Conservation (phyloP, 2,113 vertebrate genomes). For the Prietella phreatophila region DNA sequence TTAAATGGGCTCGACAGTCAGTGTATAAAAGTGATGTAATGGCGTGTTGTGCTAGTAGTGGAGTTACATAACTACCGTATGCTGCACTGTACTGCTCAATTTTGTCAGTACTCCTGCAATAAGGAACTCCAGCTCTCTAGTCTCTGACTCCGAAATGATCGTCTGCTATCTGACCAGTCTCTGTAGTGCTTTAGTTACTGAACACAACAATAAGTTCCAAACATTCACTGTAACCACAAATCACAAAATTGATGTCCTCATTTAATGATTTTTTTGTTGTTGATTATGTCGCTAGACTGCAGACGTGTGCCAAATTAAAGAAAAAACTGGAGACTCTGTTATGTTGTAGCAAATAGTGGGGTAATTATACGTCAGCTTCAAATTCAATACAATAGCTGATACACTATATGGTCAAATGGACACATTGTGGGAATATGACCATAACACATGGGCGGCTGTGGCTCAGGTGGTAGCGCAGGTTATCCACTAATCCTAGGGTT, state of each 20-base stretch:
- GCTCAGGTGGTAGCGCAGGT: too few species aligned
- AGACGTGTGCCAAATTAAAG: background rate
- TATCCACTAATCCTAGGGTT: too few species aligned
- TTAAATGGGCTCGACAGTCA: background rate
- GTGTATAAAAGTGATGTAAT: conserved; percentile 26
- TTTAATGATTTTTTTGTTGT: background rate
- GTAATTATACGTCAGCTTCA: too few species aligned
- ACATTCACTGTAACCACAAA: background rate
- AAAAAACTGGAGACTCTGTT: background rate
- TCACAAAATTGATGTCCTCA: background rate
- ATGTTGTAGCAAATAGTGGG: too few species aligned
- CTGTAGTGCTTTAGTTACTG: background rate
- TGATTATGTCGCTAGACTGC: background rate
- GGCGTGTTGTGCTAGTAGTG: conserved; percentile 12
- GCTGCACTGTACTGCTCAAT: conserved; percentile 21
- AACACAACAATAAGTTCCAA: background rate
- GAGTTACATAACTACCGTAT: conserved; percentile 20
- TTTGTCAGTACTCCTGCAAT: conserved; percentile 6
- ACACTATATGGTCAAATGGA: background rate
- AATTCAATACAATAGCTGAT: background rate
- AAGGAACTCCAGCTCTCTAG: background rate
- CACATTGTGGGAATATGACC: too few species aligned
- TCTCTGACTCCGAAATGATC: background rate
- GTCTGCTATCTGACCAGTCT: background rate
- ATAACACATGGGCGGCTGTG: background rate